phyloP scores from a whole-genome alignment of 2,797 vertebrate species.

The Telmatherina bonti region DNA sequence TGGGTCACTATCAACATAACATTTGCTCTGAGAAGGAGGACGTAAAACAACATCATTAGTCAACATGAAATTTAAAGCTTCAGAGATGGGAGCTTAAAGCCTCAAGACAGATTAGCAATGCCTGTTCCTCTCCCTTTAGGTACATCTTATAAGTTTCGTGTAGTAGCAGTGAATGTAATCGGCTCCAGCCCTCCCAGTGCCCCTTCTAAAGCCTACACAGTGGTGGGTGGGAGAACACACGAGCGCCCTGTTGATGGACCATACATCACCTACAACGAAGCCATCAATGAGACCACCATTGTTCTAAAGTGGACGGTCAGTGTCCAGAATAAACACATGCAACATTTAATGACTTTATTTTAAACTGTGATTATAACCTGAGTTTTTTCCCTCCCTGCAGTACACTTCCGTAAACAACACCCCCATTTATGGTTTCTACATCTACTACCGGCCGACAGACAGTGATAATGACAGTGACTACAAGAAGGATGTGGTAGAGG shows the following conservation, averaged over 20 bases:
- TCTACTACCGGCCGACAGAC: constrained; percentile 98
- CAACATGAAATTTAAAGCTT: constrained; percentile 19
- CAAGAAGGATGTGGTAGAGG: constrained; percentile 96
- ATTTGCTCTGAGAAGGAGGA: constrained; percentile 57
- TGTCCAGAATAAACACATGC: background rate
- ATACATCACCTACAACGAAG: constrained; percentile 98
- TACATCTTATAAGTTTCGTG: constrained; percentile 95
- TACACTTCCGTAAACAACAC: constrained; percentile 96
- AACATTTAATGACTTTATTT: background rate
- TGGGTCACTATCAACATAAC: constrained; percentile 34
- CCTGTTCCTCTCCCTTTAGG: constrained; percentile 74
- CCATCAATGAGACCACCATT: constrained; percentile 96
- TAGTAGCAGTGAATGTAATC: constrained; percentile 94
- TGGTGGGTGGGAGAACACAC: constrained; percentile 88
- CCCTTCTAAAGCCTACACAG: constrained; percentile 91
- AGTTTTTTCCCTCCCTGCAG: constrained; percentile 70
- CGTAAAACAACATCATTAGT: constrained; percentile 52
- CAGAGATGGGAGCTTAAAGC: background rate
- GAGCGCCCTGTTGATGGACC: constrained; percentile 94
- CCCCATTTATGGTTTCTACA: constrained; percentile 97
- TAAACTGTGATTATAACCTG: constrained; percentile 15
- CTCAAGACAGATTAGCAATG: constrained; percentile 20
- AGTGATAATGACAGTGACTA: constrained; percentile 99
- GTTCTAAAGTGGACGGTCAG: constrained; percentile 99
- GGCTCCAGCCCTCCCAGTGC: constrained; percentile 95